A percentile compares a stretch with the other conserved stretches of the same genome.
These are phyloP conservation scores for Cryptosula pallasiana DNA, from an alignment of 2,888 invertebrate species.

Conservation along the genomic window DNA sequence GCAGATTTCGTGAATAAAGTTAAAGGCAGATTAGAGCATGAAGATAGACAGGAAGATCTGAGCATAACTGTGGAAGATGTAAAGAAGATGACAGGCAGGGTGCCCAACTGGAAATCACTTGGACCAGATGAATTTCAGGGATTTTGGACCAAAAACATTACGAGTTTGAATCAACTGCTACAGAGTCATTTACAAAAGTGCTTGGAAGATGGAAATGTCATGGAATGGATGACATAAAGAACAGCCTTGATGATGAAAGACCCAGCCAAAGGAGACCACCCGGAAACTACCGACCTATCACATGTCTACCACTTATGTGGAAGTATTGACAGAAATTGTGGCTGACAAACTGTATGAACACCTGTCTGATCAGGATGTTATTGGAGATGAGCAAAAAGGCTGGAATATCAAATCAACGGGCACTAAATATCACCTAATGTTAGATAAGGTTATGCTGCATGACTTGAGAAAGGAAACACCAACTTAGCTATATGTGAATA, in stretches of 20 bases:
- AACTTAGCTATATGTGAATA: no score
- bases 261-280: background rate
- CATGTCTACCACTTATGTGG: background rate
- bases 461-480: background rate
- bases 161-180: background rate
- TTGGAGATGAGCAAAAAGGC: slow-evolving; percentile 14
- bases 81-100: background rate
- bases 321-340: background rate
- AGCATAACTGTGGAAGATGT: background rate
- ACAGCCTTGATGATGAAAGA: background rate
- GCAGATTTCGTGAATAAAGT: background rate
- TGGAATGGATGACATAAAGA: slow-evolving; percentile 3
- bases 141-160: background rate
- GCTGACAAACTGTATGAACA: background rate
- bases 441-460: background rate
- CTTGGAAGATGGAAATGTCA: background rate
- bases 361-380: background rate
- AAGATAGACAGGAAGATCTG: background rate
- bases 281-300: slow-evolving; percentile 3
- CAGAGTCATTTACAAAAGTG: background rate
- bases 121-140: background rate
- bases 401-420: background rate
- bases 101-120: background rate
- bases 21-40: background rate
- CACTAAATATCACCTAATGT: background rate